Conservation (phyloP, 2,113 vertebrate genomes). For the Phycodurus eques region DNA sequence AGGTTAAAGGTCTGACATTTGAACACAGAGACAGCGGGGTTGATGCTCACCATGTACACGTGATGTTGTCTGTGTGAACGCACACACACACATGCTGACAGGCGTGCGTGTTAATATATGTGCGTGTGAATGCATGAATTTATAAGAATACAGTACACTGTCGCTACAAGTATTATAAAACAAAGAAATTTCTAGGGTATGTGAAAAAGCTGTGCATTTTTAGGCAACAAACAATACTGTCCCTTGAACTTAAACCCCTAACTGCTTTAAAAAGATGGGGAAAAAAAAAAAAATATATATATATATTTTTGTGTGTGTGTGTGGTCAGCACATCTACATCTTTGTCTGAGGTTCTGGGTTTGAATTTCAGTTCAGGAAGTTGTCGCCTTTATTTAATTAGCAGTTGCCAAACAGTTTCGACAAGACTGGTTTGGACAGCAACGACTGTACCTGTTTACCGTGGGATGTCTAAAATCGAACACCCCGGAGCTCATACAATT, state of each 20-base stretch:
- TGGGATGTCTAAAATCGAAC: neutral
- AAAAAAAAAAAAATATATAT: no score
- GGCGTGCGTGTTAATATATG: slow-evolving; percentile 6
- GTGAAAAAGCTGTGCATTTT: neutral
- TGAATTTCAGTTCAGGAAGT: neutral
- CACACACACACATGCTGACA: neutral
- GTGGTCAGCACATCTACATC: neutral
- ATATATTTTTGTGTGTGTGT: neutral
- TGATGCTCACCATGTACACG: slow-evolving; percentile 36
- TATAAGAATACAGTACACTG: neutral
- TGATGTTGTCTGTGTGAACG: slow-evolving; percentile 6
- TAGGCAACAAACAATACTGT: no score
- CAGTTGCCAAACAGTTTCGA: neutral
- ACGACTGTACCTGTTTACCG: no score
- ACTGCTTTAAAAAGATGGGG: no score
- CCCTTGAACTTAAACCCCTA: no score
- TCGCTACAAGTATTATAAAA: neutral
- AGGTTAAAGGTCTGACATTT: slow-evolving; percentile 77
- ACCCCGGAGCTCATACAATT: neutral
- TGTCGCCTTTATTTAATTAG: neutral
- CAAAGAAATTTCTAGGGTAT: neutral
- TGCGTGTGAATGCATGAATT: neutral
- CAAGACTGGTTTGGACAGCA: no score
- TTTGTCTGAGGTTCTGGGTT: no score
- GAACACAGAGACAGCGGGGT: slow-evolving; percentile 48